phyloP scores from a whole-genome alignment of 2,797 vertebrate genomes.

The Sylvia borin region DNA sequence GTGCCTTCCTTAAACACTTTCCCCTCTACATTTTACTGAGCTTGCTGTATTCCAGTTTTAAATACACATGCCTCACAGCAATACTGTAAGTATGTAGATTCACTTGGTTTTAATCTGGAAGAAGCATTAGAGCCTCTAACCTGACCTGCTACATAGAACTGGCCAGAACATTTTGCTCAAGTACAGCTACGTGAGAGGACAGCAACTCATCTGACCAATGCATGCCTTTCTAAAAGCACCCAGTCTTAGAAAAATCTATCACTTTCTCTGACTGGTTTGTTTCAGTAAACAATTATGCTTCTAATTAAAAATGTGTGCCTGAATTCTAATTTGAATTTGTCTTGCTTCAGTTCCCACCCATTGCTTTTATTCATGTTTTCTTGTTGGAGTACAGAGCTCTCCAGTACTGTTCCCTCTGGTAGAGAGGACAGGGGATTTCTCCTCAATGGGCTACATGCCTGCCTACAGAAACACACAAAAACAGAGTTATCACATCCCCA shows the following conservation, averaged over 20 bases:
- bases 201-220: neutral
- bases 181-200: neutral
- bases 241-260: neutral
- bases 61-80: neutral
- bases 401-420: neutral
- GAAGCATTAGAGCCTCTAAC: neutral
- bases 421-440: neutral
- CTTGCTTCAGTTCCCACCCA: neutral
- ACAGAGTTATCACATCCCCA: neutral
- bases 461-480: neutral
- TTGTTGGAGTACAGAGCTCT: neutral
- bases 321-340: neutral
- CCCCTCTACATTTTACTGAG: neutral
- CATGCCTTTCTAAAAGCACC: neutral
- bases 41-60: neutral
- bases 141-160: neutral
- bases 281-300: neutral
- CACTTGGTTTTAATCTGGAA: neutral
- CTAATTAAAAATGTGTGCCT: neutral
- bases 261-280: neutral
- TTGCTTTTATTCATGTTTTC: neutral
- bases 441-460: fast-evolving
- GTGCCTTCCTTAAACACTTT: neutral
- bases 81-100: neutral
- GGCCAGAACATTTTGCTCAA: neutral